Evolutionary conservation across 2,888 invertebrate genomes (phyloP), one percentile per base, ranked within the genome.

Genomic region (Flexamia atlantica): DNA sequence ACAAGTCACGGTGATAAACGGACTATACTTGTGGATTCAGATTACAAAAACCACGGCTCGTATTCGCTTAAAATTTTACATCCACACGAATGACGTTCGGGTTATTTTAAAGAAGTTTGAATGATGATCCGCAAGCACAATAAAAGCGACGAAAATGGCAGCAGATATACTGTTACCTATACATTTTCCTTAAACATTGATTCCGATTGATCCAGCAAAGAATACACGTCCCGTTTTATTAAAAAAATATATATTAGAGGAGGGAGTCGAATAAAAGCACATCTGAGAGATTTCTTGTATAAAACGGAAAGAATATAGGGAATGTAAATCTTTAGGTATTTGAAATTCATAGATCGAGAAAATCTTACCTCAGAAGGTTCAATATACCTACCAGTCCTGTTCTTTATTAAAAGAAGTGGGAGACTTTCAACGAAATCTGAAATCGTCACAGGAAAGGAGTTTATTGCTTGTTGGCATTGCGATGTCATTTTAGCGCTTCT

Each of bases 351-450:
- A 57, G 57, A 25, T 57, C 20, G 57, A 20, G 20, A 25, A 57
- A 23, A 57, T 57, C 20, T 23, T 57, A 57, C 57, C 57, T 57
- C 57, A 57, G 23, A 57, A 46, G 23, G 20, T 23, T 57, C 57
- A 57, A 57, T 57, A 57, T 57, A 20, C 20, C 57, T 1, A 20
- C 20, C 57, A 7, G 57, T 20, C 57, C 57, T 57, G 20, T 10
- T 57, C 57, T 57, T 23, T 57, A 57, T 25, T 57, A 25, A 57
- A 57, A 46, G 46, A 57, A 57, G 57, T 57, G 57, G 23, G 57
- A 10, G 46, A 14, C 17, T 46, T 57, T 57, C 2, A 57, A 57
- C 20, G 57, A 57, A 57, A 23, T 57, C 57, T 57, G 20, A 57
- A 57, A 57, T 57, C 25, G 1, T 57, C 23, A 23, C 9, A n/a